phyloP scores from a whole-genome alignment of 23 tunicate species.

The Diplosoma virens region DNA sequence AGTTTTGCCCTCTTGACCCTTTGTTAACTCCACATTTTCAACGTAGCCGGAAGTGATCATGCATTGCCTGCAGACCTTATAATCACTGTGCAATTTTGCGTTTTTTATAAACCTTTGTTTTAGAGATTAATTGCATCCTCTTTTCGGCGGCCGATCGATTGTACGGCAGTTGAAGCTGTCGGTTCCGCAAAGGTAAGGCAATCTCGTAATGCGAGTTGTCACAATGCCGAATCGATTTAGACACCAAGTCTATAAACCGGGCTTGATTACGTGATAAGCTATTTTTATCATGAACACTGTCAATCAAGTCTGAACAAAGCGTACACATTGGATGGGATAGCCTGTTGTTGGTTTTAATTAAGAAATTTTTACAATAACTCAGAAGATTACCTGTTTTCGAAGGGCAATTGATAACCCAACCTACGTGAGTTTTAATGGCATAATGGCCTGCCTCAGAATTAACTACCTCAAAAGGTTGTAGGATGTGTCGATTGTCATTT shows the following conservation, averaged over 20 bases:
- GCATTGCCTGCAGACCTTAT: no score
- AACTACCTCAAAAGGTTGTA: conserved; percentile 25
- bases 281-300: not conserved
- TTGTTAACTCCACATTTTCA: no score
- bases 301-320: not conserved
- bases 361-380: conserved; percentile 16
- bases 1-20: no score
- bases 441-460: conserved; percentile 17
- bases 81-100: no score
- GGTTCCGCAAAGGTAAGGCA: conserved; percentile 26
- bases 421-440: conserved; percentile 39
- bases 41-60: no score
- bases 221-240: conserved; percentile 8
- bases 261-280: conserved; percentile 15
- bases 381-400: not conserved
- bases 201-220: conserved; percentile 42
- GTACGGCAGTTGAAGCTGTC: conserved; percentile 2
- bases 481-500: conserved; percentile 12
- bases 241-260: conserved; percentile 18
- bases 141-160: conserved; percentile 33
- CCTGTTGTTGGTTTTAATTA: conserved; percentile 4
- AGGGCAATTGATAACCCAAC: conserved; percentile 41
- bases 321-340: conserved; percentile 16
- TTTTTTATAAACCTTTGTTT: no score
- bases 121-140: no score